Percentiles rank a stretch among this genome's conserved stretches.
Evolutionary conservation across 2,113 vertebrate genomes (phyloP).

Genomic region (Piliocolobus tephrosceles): DNA sequence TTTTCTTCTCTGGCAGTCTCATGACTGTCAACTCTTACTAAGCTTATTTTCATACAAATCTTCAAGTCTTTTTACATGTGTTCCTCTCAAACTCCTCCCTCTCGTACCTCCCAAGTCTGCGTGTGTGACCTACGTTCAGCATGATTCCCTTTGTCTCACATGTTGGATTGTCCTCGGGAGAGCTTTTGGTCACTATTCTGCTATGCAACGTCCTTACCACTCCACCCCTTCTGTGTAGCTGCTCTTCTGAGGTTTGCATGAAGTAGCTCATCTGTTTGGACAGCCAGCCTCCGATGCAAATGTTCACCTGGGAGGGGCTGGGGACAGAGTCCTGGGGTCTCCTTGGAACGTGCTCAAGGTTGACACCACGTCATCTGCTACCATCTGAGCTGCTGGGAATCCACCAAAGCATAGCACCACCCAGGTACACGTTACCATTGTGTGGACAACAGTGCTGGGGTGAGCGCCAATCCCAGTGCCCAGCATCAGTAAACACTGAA

Average conservation of each 20-base stretch:
- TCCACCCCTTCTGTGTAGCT: no score
- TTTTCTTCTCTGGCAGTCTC: background rate
- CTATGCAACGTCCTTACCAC: background rate
- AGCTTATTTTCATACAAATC: no score
- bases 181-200: accelerated
- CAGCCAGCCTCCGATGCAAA: background rate
- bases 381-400: accelerated
- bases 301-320: background rate
- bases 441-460: accelerated
- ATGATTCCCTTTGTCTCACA: accelerated
- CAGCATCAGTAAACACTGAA: no score
- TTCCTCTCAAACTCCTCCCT: background rate
- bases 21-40: accelerated
- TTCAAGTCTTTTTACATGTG: accelerated
- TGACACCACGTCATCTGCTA: accelerated
- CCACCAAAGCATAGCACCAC: accelerated
- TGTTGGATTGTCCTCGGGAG: background rate
- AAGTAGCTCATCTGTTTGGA: background rate
- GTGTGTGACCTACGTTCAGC: accelerated
- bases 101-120: accelerated
- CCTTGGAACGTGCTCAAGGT: accelerated
- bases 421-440: accelerated
- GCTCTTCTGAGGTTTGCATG: accelerated
- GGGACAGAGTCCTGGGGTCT: background rate
- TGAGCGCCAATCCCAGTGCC: background rate